These are phyloP conservation scores for Anguilla japonica DNA, from an alignment of 2,113 vertebrate species.

Conservation along the genomic window DNA sequence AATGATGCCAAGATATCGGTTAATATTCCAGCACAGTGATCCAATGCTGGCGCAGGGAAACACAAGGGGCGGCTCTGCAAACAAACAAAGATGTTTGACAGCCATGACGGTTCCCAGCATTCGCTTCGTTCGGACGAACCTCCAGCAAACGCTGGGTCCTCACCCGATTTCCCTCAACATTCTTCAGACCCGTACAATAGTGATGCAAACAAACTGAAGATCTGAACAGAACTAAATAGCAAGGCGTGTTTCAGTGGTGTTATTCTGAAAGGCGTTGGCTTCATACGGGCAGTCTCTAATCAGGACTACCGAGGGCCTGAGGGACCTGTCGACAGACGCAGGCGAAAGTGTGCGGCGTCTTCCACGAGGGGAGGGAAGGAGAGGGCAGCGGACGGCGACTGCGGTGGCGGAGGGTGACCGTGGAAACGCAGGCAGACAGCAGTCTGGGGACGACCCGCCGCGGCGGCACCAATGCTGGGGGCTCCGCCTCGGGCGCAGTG, in stretches of 20 bases:
- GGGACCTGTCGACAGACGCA: not conserved
- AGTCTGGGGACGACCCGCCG: not conserved
- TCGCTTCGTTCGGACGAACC: slow-evolving; percentile 35
- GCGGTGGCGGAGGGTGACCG: not conserved
- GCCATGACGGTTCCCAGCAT: slow-evolving; percentile 47
- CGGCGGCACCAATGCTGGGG: not conserved
- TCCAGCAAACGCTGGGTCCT: not conserved
- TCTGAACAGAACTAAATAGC: not conserved
- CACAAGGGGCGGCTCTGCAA: slow-evolving; percentile 25
- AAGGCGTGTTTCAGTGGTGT: slow-evolving; percentile 6
- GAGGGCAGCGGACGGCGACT: not conserved
- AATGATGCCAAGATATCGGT: slow-evolving; percentile 52
- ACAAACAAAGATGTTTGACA: slow-evolving; percentile 19
- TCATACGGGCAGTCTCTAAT: not conserved
- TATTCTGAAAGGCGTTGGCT: slow-evolving; percentile 10
- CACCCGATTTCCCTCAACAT: not conserved
- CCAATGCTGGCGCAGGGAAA: slow-evolving; percentile 33
- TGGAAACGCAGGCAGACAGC: not conserved
- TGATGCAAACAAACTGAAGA: slow-evolving; percentile 24
- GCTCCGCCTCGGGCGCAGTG: slow-evolving; percentile 1
- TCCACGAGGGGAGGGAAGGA: not conserved
- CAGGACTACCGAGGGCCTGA: not conserved
- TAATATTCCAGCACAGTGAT: slow-evolving; percentile 55
- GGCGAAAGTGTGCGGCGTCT: not conserved
- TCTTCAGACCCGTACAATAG: not conserved